Base-by-base conservation (phyloP, 2,888 invertebrate species). In the Hoplodrina blanda region DNA sequence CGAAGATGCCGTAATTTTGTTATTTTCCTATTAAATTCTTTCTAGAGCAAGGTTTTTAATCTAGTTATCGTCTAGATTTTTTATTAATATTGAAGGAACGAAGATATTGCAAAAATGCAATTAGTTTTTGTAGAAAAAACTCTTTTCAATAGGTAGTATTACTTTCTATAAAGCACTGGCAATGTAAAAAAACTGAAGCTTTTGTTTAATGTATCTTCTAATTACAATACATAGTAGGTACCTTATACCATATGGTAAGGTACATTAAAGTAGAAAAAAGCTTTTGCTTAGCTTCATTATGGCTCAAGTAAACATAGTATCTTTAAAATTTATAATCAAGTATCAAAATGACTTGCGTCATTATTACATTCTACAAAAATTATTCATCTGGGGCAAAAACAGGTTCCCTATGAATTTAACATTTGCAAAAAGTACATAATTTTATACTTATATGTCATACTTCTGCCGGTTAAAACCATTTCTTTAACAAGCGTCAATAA, bases 401-500 rank as follows among this genome's bases (percentile, higher is more conserved):
- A 19, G 19, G 60, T 63, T 81, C 4, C 10, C 5, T 20, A 55
- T 44, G 66, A 78, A 77, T 77, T 30, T 72, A 65, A 71, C 65
- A 71, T 81, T 81, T 71, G 49, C 52, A 81, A 78, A 66, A 72
- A 61, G 11, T 61, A 54, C 54, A 53, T 78, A 41, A 66, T 67
- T 64, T 55, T 56, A 33, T 57, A 57, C 50, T 52, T 63, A 67
- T 50, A 52, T 41, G 52, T 63, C 59, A 56, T 76, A 56, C 49
- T 66, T 61, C 17, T 59, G 55, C 20, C 50, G n/a, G 56, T 61
- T 56, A 17, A 61, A 65, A 55, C 71, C 15, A 71, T 77, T 83
- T 73, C 62, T 75, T 62, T 61, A 70, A 77, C 66, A 59, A 63
- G 57, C 71, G 50, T 63, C 73, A 78, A 74, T 77, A 72, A 70